Evolutionary conservation across 2,797 vertebrate species (phyloP), one percentile per base, ranked within the genome.

Genomic region (Anableps anableps): DNA sequence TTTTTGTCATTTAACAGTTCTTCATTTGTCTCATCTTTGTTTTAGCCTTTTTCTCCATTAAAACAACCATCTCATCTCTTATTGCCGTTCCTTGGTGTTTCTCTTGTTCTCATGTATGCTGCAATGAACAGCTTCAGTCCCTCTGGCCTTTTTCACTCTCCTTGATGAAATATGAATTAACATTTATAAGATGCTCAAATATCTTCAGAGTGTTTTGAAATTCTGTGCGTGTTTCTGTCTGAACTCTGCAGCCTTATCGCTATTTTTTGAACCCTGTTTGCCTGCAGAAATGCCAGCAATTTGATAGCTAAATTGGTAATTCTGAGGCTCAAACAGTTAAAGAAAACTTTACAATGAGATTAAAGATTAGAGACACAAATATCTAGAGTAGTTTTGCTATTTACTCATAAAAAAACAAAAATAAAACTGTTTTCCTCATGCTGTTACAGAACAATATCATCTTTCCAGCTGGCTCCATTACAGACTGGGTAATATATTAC

Each of bases 261-360:
- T 73, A 75, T 38, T 36, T 43, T 29, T 72, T n/a, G 41, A 74
- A 53, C 80, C 85, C 55, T 83, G 86, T 85, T 90, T 84, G 83
- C 81, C 88, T 78, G 78, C 87, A 88, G 87, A 85, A 88, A 91
- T 85, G 86, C 76, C 79, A 85, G 47, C 80, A 70, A 85, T 77
- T 87, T 90, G 86, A 88, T 88, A 29, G 85, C 85, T 83, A 79
- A 41, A n/a, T 72, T 70, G 41, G 43, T 77, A 73, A 89, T 88
- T 83, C 62, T 87, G 84, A 90, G 83, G 66, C 75, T 80, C 77
- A 90, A 81, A 88, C 23, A 73, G 51, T 72, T 77, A 38, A 74
- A 62, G 34, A 72, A 83, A 75, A 36, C 26, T 36, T 29, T 77
- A 75, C n/a, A 48, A 81, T 76, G 43, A 75, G 38, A 84, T 88